phyloP scores from a whole-genome alignment of 2,113 vertebrate species.

The Addax nasomaculatus region DNA sequence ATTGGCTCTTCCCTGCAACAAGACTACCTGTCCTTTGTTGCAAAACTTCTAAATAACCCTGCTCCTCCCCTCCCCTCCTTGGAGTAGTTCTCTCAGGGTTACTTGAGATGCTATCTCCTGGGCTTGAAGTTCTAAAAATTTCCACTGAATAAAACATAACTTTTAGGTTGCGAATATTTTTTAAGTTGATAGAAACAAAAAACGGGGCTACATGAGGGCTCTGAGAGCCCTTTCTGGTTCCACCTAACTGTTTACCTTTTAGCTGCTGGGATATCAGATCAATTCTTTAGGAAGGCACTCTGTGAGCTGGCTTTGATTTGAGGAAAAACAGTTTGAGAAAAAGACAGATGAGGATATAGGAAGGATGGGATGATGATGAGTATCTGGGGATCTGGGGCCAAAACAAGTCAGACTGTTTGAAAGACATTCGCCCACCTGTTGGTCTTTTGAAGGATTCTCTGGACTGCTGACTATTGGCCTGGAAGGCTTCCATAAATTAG shows the following conservation, averaged over 20 bases:
- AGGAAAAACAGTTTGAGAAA: background rate
- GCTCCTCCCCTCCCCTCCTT: background rate
- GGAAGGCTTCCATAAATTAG: constrained; percentile 76
- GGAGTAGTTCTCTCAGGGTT: background rate
- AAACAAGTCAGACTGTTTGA: background rate
- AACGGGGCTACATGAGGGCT: background rate
- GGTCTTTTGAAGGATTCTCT: constrained; percentile 79
- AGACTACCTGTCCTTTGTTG: background rate
- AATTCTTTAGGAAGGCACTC: background rate
- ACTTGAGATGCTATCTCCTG: background rate
- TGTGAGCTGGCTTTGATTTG: background rate
- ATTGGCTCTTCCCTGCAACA: background rate
- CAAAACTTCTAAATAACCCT: background rate
- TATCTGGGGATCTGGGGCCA: background rate
- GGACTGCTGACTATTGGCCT: constrained; percentile 86
- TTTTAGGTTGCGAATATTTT: background rate
- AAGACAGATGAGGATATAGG: background rate
- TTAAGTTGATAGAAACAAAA: background rate
- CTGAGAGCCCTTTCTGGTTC: background rate
- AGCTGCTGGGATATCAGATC: background rate
- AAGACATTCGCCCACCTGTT: background rate
- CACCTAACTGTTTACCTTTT: background rate
- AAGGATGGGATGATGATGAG: background rate
- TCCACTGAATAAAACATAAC: background rate
- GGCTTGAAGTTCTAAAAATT: background rate